Evolutionary conservation across 2,797 vertebrate species (phyloP), one percentile per base, ranked within the genome.

Genomic region (Sus cebifrons): DNA sequence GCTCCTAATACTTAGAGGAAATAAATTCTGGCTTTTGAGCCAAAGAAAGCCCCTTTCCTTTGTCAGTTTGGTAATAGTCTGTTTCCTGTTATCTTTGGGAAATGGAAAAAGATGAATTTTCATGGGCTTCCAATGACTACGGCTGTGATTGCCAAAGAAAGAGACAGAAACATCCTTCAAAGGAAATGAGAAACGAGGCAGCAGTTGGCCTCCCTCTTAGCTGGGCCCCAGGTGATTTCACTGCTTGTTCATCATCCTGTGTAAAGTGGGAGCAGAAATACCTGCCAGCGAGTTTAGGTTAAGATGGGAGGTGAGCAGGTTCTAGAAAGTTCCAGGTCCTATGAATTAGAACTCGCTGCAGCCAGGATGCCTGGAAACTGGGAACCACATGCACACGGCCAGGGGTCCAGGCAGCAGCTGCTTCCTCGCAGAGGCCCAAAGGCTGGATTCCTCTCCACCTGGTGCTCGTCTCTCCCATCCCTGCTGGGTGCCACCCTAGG

Each of bases 221-320:
- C 71, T 21, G 14, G 0, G 64, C 49, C 44, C 29, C 16, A 0
- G 44, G 73, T 2, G 14, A 60, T 74, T n/a, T 86, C 17, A 3
- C 1, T 0, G 5, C 2, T 49, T 68, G 1, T 16, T 25, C 0
- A 0, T 40, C 14, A 44, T 86, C 49, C 23, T 2, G 13, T 20
- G 60, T 6, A 29, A 13, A 3, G 40, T 3, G 44, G 65, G 56
- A 40, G 23, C 25, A 73, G 56, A 77, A 14, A 25, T 0, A 17
- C 16, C n/a, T n/a, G 21, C 54, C 8, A 29, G 85, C 21, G 16
- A 29, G 25, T 36, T 32, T 18, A 25, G 36, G 29, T 11, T 25
- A 7, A 40, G 40, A 27, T 3, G 12, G 17, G 62, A 27, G 58
- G 1, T 2, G 36, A 5, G 14, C 29, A 25, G 27, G 36, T 5